phyloP scores from a whole-genome alignment of 1,140 invertebrate genomes.

The Acromyrmex heyeri region DNA sequence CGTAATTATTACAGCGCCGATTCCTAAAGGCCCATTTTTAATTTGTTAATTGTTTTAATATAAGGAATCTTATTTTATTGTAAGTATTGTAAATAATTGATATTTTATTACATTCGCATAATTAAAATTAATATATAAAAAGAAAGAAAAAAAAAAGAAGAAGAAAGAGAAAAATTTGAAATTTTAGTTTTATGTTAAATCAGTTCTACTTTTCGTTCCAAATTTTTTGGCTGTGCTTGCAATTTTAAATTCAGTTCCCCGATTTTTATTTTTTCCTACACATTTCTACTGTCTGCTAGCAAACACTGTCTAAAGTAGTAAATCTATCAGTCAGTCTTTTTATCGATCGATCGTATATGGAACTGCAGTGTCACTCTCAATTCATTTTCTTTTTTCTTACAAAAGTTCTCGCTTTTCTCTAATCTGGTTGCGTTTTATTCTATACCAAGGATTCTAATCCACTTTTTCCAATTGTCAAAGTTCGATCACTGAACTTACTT shows the following conservation, averaged over 20 bases:
- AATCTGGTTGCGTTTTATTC: background rate
- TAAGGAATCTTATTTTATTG: no score
- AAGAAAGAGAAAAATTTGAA: background rate
- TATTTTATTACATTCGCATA: no score
- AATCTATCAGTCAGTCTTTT: constrained; percentile 42
- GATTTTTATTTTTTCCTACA: background rate
- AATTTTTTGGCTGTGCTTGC: background rate
- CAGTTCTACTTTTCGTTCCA: background rate
- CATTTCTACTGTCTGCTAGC: constrained; percentile 3
- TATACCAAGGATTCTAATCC: constrained; percentile 47
- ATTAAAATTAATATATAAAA: background rate
- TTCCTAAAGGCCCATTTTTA: no score
- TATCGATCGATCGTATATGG: constrained; percentile 29
- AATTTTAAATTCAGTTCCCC: background rate
- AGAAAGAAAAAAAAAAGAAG: background rate
- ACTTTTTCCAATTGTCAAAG: constrained; percentile 57
- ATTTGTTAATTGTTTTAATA: no score
- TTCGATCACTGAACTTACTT: constrained; percentile 42
- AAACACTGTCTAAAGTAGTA: constrained; percentile 36
- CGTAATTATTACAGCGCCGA: no score
- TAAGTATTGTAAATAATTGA: no score
- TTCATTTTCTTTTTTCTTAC: constrained; percentile 16
- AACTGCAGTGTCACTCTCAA: constrained; percentile 27
- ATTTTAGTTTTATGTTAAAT: background rate
- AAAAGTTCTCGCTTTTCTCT: constrained; percentile 4